Evolutionary conservation across 2,797 vertebrate species (phyloP).

Genomic region (Psittacula derbiana): DNA sequence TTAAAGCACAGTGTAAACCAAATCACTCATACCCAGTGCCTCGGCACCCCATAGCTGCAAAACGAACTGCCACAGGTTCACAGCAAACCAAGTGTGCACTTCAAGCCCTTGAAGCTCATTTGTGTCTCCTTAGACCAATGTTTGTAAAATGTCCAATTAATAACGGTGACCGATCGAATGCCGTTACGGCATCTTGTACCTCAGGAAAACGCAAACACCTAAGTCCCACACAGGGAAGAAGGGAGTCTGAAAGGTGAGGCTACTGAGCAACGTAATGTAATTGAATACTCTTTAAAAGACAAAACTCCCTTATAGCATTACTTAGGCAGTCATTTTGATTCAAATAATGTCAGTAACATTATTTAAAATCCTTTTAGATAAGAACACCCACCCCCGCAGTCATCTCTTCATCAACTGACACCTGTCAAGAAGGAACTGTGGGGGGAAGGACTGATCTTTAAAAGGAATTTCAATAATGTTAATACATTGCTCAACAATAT

Average conservation of each 20-base stretch:
- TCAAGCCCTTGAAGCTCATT: neutral
- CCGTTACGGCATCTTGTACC: neutral
- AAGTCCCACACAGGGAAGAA: neutral
- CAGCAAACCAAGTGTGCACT: neutral
- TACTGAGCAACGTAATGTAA: neutral
- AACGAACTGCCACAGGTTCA: neutral
- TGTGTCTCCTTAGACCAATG: neutral
- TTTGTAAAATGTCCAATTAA: neutral
- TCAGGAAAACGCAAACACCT: neutral
- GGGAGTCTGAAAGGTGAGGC: neutral
- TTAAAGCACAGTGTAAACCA: neutral
- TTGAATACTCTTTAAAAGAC: constrained; percentile 34
- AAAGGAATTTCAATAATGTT: constrained; percentile 62
- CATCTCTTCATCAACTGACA: constrained; percentile 65
- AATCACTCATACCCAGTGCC: neutral
- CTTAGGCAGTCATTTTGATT: constrained; percentile 58
- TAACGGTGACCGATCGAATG: neutral
- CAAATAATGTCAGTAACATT: constrained; percentile 62
- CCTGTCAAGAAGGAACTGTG: constrained; percentile 55
- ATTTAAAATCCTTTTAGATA: constrained; percentile 64
- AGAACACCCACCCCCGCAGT: constrained; percentile 54
- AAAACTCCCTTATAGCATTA: constrained; percentile 14
- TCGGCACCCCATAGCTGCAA: neutral
- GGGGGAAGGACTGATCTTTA: constrained; percentile 49
- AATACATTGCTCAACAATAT: constrained; percentile 45